These are phyloP conservation scores for Oscheius sp. DNA, from an alignment of 2,888 invertebrate genomes.

Conservation along the genomic window DNA sequence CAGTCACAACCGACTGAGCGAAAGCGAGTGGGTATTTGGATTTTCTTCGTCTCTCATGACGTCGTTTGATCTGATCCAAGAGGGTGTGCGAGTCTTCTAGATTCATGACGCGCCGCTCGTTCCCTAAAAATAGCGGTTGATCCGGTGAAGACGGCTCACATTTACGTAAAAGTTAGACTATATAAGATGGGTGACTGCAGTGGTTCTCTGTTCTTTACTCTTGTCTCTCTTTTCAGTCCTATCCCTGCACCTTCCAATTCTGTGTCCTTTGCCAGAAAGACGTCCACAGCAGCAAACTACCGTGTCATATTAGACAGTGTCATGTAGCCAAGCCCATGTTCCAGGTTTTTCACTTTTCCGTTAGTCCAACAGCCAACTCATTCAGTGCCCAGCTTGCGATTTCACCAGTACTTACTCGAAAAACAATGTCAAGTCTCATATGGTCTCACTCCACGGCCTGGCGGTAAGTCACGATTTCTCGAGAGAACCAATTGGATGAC, in stretches of 20 bases:
- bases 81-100: not conserved
- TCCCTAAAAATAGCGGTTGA: not conserved
- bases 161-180: not conserved
- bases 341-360: conserved; percentile 39
- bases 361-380: not conserved
- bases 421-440: conserved; percentile 73
- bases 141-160: not conserved
- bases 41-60: not conserved
- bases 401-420: conserved; percentile 73
- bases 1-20: conserved; percentile 24
- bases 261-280: conserved; percentile 72
- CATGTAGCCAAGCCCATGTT: conserved; percentile 73
- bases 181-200: not conserved
- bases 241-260: conserved; percentile 72
- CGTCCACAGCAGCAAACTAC: conserved; percentile 72
- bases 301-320: conserved; percentile 72
- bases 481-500: not conserved
- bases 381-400: conserved; percentile 72
- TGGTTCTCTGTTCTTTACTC: no score
- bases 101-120: not conserved
- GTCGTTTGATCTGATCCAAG: no score
- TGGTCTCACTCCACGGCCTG: conserved; percentile 72
- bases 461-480: conserved; percentile 51
- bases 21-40: conserved; percentile 27
- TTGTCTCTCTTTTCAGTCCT: conserved; percentile 60